Percentiles rank a stretch among this genome's conserved stretches.
phyloP scores from a whole-genome alignment of 1,140 invertebrate species.

The Monomorium pharaonis region DNA sequence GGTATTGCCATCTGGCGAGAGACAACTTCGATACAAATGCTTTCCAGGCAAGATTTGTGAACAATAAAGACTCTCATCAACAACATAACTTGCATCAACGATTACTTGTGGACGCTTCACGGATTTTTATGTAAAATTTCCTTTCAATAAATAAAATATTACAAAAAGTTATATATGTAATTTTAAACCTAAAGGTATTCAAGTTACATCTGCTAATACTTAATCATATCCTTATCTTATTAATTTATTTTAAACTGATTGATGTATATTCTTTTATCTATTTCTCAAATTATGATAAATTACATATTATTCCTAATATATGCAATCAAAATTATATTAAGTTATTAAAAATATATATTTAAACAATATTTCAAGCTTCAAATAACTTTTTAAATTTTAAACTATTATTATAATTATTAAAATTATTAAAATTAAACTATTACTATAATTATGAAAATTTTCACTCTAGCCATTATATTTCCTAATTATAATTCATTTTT shows the following conservation, averaged over 20 bases:
- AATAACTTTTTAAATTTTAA: neutral
- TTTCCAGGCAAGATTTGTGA: neutral
- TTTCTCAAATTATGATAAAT: neutral
- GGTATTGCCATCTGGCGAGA: constrained; percentile 49
- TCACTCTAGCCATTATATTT: neutral
- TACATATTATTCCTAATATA: neutral
- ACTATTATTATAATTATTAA: no score
- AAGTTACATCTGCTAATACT: neutral
- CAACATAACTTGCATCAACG: neutral
- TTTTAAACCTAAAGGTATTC: neutral
- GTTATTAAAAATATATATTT: neutral
- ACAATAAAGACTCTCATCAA: neutral
- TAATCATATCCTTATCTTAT: neutral
- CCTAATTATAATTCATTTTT: neutral
- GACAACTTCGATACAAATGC: constrained; percentile 21
- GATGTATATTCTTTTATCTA: neutral
- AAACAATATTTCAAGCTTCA: no score
- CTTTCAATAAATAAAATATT: neutral
- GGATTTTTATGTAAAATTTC: neutral
- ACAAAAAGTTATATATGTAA: neutral
- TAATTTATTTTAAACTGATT: neutral
- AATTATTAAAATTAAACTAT: neutral
- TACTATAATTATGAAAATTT: neutral
- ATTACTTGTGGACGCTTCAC: neutral
- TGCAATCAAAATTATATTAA: neutral